These are phyloP conservation scores for Drosophila fuyamai DNA, from an alignment of 1,140 invertebrate genomes.

Conservation along the genomic window DNA sequence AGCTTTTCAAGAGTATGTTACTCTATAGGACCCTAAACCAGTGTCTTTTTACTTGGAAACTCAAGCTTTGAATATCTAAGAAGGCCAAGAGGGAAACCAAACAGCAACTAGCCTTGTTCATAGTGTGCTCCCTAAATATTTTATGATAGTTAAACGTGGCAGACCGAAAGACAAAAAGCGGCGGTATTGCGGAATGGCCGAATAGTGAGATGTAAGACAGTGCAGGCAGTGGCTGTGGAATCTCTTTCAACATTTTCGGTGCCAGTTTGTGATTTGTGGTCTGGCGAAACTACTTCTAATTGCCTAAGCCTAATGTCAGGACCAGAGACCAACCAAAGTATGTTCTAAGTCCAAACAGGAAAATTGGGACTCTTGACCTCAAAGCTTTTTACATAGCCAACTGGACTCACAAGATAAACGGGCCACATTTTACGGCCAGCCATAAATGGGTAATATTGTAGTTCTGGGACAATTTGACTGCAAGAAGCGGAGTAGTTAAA, in stretches of 20 bases:
- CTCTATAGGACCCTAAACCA: conserved; percentile 1
- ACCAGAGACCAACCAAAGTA: conserved; percentile 1
- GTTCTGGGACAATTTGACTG: conserved; percentile 16
- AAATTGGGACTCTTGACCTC: not conserved
- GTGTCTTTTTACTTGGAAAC: conserved; percentile 2
- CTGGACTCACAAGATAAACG: conserved; percentile 15
- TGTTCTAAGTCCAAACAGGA: not conserved
- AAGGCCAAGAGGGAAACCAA: conserved; percentile 17
- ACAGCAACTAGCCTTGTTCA: conserved; percentile 26
- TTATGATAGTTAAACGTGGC: conserved; percentile 48
- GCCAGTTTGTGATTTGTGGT: conserved; percentile 47
- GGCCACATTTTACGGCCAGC: conserved; percentile 49
- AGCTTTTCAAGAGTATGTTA: not conserved
- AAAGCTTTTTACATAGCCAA: conserved; percentile 20
- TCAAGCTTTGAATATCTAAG: conserved; percentile 19
- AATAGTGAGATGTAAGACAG: conserved; percentile 7
- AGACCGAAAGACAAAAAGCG: conserved; percentile 29
- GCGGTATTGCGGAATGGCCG: not conserved
- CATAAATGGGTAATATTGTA: conserved; percentile 56
- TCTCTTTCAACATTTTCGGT: conserved; percentile 21
- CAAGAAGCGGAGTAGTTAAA: conserved; percentile 52
- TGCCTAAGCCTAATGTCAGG: conserved; percentile 17
- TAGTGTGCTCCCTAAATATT: conserved; percentile 54
- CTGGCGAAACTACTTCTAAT: conserved; percentile 33
- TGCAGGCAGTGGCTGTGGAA: not conserved